phyloP scores from a whole-genome alignment of 2,797 vertebrate species.

The Synanceia verrucosa region DNA sequence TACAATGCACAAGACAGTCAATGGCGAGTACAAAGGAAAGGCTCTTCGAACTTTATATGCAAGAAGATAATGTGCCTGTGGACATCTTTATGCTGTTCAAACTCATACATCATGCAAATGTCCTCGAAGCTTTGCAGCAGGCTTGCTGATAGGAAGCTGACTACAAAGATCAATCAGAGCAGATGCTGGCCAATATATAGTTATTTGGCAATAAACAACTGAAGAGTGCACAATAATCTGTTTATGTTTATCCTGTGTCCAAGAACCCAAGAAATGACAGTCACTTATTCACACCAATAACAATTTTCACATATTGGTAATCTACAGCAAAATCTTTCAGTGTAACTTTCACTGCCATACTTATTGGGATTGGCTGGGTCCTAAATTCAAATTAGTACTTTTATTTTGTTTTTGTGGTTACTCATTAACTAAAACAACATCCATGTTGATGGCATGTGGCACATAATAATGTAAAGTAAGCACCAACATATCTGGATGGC shows the following conservation, averaged over 20 bases:
- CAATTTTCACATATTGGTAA: conserved; percentile 49
- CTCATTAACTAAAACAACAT: conserved; percentile 24
- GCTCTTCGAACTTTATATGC: conserved; percentile 56
- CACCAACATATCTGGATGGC: conserved; percentile 7
- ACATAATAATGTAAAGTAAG: conserved; percentile 13
- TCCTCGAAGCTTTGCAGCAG: conserved; percentile 63
- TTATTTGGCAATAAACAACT: conserved; percentile 47
- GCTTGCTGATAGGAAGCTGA: conserved; percentile 57
- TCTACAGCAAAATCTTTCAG: conserved; percentile 48
- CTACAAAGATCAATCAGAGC: conserved; percentile 60
- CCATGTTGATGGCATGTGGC: conserved; percentile 15
- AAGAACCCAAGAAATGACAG: conserved; percentile 38
- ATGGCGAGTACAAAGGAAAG: conserved; percentile 67
- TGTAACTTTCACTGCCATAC: conserved; percentile 32
- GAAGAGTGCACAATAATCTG: conserved; percentile 32
- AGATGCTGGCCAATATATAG: conserved; percentile 59
- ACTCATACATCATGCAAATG: conserved; percentile 70
- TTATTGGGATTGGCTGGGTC: conserved; percentile 5
- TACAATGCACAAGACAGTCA: conserved; percentile 71
- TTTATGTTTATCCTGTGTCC: conserved; percentile 34
- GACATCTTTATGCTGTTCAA: conserved; percentile 62
- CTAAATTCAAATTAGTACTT: conserved; percentile 7
- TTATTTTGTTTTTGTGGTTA: conserved; percentile 22
- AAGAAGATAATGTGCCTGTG: conserved; percentile 72
- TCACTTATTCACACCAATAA: conserved; percentile 63